Evolutionary conservation across 92 coral and sea anemone species (phyloP).

Genomic region (Paragorgia papillata): DNA sequence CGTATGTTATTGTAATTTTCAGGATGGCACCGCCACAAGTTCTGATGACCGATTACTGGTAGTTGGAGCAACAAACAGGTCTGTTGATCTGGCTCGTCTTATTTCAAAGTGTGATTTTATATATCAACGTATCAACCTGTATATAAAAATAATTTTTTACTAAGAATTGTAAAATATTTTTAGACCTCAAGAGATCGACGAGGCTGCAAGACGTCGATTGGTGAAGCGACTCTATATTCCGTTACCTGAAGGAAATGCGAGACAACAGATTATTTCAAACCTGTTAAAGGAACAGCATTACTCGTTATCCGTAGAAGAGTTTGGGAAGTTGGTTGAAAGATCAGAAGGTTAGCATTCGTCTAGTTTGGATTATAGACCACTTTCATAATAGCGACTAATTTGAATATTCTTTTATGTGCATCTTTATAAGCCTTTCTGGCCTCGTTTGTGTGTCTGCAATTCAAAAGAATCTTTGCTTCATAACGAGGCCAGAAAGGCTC

Average conservation of each 20-base stretch:
- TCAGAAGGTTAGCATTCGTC: slow-evolving; percentile 69
- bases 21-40: slow-evolving; percentile 96
- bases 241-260: slow-evolving; percentile 84
- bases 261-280: slow-evolving; percentile 78
- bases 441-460: too few relatives aligned
- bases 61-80: slow-evolving; percentile 99
- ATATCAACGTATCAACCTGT: not conserved
- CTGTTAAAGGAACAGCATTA: slow-evolving; percentile 78
- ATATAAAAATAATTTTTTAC: too few relatives aligned
- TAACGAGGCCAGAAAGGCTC: too few relatives aligned
- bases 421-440: too few relatives aligned
- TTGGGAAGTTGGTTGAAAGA: slow-evolving; percentile 64
- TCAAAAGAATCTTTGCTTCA: too few relatives aligned
- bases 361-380: too few relatives aligned
- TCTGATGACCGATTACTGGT: slow-evolving; percentile 90
- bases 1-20: not conserved
- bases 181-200: slow-evolving; percentile 98
- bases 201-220: slow-evolving; percentile 96
- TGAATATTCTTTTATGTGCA: too few relatives aligned
- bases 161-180: too few relatives aligned
- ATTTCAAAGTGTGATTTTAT: too few relatives aligned
- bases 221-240: slow-evolving; percentile 97
- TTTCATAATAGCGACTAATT: too few relatives aligned
- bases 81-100: not conserved
- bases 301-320: slow-evolving; percentile 68